These are phyloP conservation scores for Loxodonta africana DNA, from an alignment of 2,113 vertebrate species.

Conservation along the genomic window DNA sequence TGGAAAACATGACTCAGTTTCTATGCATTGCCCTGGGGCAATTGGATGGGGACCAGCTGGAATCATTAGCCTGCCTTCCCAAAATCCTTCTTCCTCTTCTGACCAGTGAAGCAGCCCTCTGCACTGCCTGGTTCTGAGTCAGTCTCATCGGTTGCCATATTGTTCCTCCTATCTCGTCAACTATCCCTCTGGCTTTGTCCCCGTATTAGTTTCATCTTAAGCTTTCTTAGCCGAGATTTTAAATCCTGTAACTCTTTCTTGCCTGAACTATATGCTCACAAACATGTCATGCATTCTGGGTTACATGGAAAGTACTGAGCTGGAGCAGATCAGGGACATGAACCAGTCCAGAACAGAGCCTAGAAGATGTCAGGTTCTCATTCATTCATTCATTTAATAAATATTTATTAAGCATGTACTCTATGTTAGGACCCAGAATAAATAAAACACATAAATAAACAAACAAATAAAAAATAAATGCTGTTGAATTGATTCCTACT, in stretches of 20 bases:
- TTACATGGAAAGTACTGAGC: background rate
- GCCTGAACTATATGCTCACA: background rate
- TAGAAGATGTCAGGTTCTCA: background rate
- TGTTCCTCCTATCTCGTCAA: background rate
- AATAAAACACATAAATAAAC: background rate
- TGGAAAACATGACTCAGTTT: constrained; percentile 21
- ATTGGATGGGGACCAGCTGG: background rate
- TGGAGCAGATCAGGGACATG: background rate
- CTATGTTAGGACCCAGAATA: background rate
- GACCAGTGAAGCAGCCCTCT: background rate
- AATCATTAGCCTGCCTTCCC: background rate
- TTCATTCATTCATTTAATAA: background rate
- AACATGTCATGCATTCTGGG: background rate
- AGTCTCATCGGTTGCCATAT: background rate
- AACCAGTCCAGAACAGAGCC: background rate
- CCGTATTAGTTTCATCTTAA: constrained; percentile 12
- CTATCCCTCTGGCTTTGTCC: background rate
- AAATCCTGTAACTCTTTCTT: background rate
- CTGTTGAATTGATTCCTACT: background rate
- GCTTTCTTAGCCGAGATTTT: background rate
- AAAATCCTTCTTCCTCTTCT: background rate
- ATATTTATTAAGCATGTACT: background rate
- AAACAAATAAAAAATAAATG: background rate
- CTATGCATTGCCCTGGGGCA: background rate
- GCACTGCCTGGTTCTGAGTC: background rate